Percentiles rank a stretch among this genome's conserved stretches.
Evolutionary conservation across 2,797 vertebrate species (phyloP).

Genomic region (Chiloscyllium punctatum): DNA sequence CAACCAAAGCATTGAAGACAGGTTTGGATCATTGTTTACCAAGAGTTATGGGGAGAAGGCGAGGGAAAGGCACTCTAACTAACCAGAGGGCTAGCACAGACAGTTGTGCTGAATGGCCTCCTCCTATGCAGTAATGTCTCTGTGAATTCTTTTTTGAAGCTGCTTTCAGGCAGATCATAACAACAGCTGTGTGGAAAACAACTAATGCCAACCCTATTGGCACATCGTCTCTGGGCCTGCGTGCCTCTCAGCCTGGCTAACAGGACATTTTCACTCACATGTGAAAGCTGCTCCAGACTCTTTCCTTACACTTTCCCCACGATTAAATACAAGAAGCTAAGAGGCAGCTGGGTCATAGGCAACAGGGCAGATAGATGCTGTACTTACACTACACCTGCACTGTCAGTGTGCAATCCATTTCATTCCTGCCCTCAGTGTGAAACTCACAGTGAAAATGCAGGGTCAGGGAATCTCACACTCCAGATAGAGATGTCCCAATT

Average conservation of each 20-base stretch:
- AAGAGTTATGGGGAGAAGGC: too few species aligned
- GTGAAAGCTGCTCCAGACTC: background rate
- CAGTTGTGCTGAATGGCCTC: too few species aligned
- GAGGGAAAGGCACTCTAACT: too few species aligned
- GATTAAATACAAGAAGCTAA: background rate
- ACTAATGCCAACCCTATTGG: too few species aligned
- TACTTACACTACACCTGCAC: background rate
- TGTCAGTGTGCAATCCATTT: background rate
- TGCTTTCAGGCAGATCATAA: background rate
- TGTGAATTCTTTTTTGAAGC: too few species aligned
- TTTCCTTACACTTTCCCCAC: background rate
- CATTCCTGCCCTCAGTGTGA: background rate
- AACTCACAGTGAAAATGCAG: background rate
- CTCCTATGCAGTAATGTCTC: too few species aligned
- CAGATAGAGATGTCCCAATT: background rate
- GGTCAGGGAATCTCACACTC: background rate
- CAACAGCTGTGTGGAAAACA: background rate
- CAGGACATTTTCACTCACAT: background rate
- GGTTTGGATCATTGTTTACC: too few species aligned
- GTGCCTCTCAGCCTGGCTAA: background rate
- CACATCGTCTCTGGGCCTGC: background rate
- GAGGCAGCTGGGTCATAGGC: background rate
- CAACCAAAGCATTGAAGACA: too few species aligned
- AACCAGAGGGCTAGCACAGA: too few species aligned
- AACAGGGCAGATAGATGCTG: background rate